Evolutionary conservation across 2,888 invertebrate species (phyloP).

Genomic region (Xanthostigma xanthostigma): DNA sequence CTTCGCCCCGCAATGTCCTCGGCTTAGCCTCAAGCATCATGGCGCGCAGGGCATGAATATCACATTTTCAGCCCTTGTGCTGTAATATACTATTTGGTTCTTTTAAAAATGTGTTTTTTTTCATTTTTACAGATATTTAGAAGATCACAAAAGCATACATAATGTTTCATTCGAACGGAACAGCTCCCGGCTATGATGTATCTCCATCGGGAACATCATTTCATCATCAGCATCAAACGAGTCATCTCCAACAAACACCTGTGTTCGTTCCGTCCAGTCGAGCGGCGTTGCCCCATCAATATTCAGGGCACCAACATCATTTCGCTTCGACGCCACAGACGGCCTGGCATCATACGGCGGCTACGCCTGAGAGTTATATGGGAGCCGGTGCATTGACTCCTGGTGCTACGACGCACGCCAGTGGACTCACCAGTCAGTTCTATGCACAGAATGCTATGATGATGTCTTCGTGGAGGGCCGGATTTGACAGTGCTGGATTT

Average conservation of each 20-base stretch:
- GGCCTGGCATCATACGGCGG: conserved; percentile 25
- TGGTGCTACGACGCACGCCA: conserved; percentile 14
- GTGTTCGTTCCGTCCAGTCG: conserved; percentile 55
- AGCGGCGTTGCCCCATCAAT: conserved; percentile 29
- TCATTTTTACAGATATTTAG: background rate
- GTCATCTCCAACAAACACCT: conserved; percentile 34
- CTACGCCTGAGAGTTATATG: conserved; percentile 14
- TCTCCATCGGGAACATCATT: conserved; percentile 17
- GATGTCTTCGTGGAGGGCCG: conserved; percentile 54
- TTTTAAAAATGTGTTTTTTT: too few species aligned
- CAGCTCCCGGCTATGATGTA: conserved; percentile 20
- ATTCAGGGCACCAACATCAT: conserved; percentile 29
- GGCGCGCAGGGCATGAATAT: too few species aligned
- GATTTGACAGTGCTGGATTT: conserved; percentile 57
- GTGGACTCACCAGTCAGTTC: conserved; percentile 40
- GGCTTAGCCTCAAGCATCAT: too few species aligned
- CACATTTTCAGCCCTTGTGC: too few species aligned
- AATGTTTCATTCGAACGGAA: conserved; percentile 28
- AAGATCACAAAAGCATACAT: background rate
- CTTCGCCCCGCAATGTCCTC: too few species aligned
- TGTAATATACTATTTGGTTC: too few species aligned
- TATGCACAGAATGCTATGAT: conserved; percentile 71
- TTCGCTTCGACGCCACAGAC: conserved; percentile 26
- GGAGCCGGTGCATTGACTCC: conserved; percentile 13
- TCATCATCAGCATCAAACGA: conserved; percentile 26